phyloP scores from a whole-genome alignment of 2,113 vertebrate species.

The Artemisiospiza belli region DNA sequence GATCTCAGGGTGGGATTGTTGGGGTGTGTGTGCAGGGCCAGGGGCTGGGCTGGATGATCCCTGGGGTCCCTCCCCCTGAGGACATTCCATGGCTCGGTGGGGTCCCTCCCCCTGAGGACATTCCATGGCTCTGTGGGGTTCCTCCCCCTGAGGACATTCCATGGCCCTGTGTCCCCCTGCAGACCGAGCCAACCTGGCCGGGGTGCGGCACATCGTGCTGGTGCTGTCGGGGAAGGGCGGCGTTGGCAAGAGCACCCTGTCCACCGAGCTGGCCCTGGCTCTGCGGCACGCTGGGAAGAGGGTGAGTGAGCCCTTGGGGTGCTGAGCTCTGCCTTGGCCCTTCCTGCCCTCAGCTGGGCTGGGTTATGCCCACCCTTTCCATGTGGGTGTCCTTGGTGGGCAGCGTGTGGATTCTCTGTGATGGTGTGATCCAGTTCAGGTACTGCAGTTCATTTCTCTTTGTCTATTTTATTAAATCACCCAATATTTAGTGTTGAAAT shows the following conservation, averaged over 20 bases:
- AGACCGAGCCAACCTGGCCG: conserved; percentile 74
- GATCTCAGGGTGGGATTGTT: neutral
- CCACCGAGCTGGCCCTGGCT: conserved; percentile 86
- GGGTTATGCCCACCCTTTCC: neutral
- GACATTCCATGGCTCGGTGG: neutral
- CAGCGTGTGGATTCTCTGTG: fast-evolving
- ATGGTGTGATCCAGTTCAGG: fast-evolving
- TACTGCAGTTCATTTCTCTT: neutral
- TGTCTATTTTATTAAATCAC: neutral
- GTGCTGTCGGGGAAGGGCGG: conserved; percentile 95
- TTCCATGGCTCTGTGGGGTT: too few relatives aligned
- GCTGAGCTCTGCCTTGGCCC: neutral
- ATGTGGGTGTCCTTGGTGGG: fast-evolving
- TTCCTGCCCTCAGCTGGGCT: neutral
- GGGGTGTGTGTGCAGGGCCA: neutral
- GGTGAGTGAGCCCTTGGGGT: conserved; percentile 60
- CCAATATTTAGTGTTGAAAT: neutral
- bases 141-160: neutral
- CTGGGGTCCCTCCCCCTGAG: neutral
- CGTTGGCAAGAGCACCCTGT: conserved; percentile 94
- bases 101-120: too few relatives aligned
- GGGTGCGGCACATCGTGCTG: conserved; percentile 84
- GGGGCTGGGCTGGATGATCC: fast-evolving
- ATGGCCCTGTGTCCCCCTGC: fast-evolving
- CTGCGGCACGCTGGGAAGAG: conserved; percentile 84